A percentile compares a stretch with the other conserved stretches of the same genome.
Conservation (phyloP, 2,888 invertebrate genomes). For the Steromphala cineraria region DNA sequence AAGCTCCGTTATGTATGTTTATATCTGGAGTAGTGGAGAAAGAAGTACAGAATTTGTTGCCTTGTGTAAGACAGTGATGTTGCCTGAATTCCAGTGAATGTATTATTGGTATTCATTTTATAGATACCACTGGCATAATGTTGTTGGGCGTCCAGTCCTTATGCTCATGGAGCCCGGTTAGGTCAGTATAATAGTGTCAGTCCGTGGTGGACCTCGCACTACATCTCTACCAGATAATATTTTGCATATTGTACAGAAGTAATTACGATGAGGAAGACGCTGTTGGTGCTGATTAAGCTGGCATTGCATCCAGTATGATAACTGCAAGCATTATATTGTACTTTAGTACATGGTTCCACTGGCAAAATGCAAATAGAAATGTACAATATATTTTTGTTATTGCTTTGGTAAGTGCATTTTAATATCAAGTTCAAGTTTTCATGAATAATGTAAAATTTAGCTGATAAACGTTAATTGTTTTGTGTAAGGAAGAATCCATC, state of each 20-base stretch:
- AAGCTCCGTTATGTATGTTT: not conserved
- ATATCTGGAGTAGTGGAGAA: too few species aligned
- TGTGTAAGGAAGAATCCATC: not conserved
- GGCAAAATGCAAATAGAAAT: too few species aligned
- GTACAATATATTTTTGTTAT: too few species aligned
- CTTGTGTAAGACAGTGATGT: too few species aligned
- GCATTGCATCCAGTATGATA: not conserved
- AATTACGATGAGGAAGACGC: not conserved
- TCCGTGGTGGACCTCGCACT: not conserved
- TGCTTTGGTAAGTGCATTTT: too few species aligned
- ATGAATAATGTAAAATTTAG: too few species aligned
- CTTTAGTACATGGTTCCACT: not conserved
- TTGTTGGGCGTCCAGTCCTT: not conserved
- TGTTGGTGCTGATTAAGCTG: not conserved
- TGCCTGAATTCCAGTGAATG: not conserved
- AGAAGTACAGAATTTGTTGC: too few species aligned
- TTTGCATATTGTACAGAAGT: slow-evolving; percentile 8
- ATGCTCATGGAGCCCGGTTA: not conserved
- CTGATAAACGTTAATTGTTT: not conserved
- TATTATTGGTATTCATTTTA: slow-evolving; percentile 1
- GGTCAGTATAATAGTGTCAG: not conserved
- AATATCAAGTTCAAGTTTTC: too few species aligned
- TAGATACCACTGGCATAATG: not conserved
- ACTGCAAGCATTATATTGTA: not conserved
- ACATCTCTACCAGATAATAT: not conserved